Evolutionary conservation across 2,888 invertebrate species (phyloP), one percentile per base, ranked within the genome.

Genomic region (Melipona beecheii): DNA sequence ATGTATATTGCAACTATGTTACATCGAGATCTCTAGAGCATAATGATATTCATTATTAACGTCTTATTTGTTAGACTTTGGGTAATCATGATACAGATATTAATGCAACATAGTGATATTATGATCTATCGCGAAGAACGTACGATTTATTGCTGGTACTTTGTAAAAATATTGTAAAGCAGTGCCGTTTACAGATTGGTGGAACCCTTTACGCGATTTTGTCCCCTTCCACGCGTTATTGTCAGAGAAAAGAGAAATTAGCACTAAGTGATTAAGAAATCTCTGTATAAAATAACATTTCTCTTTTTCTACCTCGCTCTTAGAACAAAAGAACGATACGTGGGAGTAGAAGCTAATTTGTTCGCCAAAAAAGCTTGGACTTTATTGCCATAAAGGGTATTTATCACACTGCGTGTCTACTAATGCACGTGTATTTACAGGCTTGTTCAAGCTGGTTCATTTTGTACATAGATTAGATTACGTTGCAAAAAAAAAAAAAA

Each of bases 391-490:
- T 31, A 64, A 64, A 52, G n/a, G 68, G 27, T 64, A 62, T 62
- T 72, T 78, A 60, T 77, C 31, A 24, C 62, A 15, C 60, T 77
- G 69, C 69, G 65, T 31, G 52, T 64, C 76, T 64, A 68, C 76
- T 64, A 64, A 58, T 31, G 65, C 76, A 43, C 64, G 64, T 65
- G 75, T 64, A 54, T 78, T 69, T 72, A 68, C 52, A 82, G 71
- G 79, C 64, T 85, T 87, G 79, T 78, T 75, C 64, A 65, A 74
- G 56, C 56, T 58, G 92, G 91, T 93, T 93, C 90, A 93, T 93
- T 93, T 93, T 84, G 93, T 93, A 93, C 86, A 93, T 93, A 93
- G 76, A 81, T 52, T 91, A 91, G 87, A 68, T 70, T 69, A 92
- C 91, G 90, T 80, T 87, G 80, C 43, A 43, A 43, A 43, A 9